Evolutionary conservation across 2,888 invertebrate genomes (phyloP).

Genomic region (Torymus aiolomorphi): DNA sequence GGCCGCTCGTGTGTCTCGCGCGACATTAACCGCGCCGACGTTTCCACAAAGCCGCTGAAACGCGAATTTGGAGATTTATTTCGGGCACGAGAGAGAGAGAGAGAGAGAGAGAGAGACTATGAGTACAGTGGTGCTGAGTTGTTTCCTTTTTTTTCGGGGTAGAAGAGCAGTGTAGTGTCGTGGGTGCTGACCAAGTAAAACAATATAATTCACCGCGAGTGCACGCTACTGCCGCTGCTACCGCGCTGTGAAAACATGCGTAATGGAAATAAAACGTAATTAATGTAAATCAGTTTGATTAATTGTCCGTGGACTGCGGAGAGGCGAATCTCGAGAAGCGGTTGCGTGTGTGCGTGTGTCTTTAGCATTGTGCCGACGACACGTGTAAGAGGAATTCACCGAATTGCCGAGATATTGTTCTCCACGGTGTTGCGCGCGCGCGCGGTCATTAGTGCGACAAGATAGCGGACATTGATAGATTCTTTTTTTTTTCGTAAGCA

Average conservation of each 20-base stretch:
- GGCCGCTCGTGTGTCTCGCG: conserved; percentile 55
- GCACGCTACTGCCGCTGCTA: background rate
- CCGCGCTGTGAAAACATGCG: conserved; percentile 8
- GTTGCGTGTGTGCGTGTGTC: too few relatives aligned
- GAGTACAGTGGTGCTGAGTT: too few relatives aligned
- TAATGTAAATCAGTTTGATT: conserved; percentile 51
- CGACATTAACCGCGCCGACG: conserved; percentile 57
- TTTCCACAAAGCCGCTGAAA: conserved; percentile 63
- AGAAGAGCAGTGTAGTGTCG: conserved; percentile 5
- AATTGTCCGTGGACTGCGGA: conserved; percentile 14
- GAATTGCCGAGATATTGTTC: too few relatives aligned
- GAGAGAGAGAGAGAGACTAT: too few relatives aligned
- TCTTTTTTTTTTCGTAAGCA: too few relatives aligned
- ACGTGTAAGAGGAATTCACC: too few relatives aligned
- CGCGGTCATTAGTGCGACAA: too few relatives aligned
- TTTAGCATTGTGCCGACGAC: background rate
- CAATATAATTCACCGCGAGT: conserved; percentile 49
- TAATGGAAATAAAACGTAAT: conserved; percentile 46
- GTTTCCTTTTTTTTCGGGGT: background rate
- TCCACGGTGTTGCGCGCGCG: too few relatives aligned
- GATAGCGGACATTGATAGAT: too few relatives aligned
- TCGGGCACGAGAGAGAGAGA: conserved; percentile 39
- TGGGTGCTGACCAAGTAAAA: conserved; percentile 48
- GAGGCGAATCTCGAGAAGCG: too few relatives aligned
- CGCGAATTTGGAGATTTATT: conserved; percentile 56